These are phyloP conservation scores for Mesorhabditis belari DNA, from an alignment of 2,888 invertebrate genomes.

Conservation along the genomic window DNA sequence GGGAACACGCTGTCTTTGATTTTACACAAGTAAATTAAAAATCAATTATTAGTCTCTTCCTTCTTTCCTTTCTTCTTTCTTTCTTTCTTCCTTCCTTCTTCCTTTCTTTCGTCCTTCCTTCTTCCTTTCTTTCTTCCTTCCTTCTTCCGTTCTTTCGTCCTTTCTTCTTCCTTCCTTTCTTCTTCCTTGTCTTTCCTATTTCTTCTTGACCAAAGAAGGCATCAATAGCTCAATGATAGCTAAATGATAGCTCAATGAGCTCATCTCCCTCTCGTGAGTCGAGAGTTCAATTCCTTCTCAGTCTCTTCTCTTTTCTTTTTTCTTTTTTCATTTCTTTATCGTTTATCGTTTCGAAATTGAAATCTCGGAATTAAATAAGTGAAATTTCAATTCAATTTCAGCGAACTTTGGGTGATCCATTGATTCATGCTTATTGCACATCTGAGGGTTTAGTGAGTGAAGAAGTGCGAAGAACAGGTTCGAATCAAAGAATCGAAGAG, in stretches of 20 bases:
- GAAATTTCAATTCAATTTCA: conserved; percentile 42
- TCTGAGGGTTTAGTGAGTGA: conserved; percentile 50
- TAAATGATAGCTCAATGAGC: neutral
- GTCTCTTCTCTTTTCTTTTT: neutral
- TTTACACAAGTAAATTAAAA: neutral
- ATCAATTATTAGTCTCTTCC: too few relatives aligned
- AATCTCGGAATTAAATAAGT: conserved; percentile 8
- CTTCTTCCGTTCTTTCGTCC: too few relatives aligned
- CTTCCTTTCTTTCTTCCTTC: too few relatives aligned
- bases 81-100: too few relatives aligned
- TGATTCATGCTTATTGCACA: conserved; percentile 42
- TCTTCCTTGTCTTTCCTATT: too few relatives aligned
- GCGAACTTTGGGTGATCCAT: conserved; percentile 31
- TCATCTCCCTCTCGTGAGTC: neutral
- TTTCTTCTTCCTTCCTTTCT: too few relatives aligned
- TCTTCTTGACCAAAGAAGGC: too few relatives aligned
- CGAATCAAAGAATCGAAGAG: neutral
- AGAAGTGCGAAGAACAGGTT: conserved; percentile 49
- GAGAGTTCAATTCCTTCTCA: neutral
- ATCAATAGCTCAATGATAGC: neutral
- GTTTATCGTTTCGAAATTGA: neutral
- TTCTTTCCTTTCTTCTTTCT: too few relatives aligned
- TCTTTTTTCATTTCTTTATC: neutral
- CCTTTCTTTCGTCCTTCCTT: too few relatives aligned
- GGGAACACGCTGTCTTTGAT: conserved; percentile 25